Evolutionary conservation across 1,140 invertebrate species (phyloP), one percentile per base, ranked within the genome.

Genomic region (Drosophila nannoptera): DNA sequence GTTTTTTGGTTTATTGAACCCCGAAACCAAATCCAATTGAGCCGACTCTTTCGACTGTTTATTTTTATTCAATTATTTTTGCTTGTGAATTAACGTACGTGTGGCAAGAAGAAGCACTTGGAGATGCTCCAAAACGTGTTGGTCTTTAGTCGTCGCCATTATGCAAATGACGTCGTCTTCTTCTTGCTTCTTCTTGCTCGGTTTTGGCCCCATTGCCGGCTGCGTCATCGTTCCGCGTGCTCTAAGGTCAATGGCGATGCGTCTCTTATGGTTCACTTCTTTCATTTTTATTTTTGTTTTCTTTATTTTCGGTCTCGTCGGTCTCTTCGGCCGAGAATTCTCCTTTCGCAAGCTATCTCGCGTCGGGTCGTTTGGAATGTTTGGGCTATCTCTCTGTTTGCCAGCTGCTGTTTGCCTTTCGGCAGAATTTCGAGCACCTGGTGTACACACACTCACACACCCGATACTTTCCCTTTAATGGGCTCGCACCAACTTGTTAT

Each of bases 101-200:
- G 31, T 33, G 60, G 46, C 42, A 61, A 40, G 35, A 65, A 66
- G 64, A 33, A 53, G 50, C 42, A 77, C 54, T 81, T 74, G 69
- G 65, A 66, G 61, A 64, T 42, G 78, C 76, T 76, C 63, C 73
- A 71, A 49, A 66, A 33, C 32, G 52, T 43, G 56, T 12, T 72
- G 59, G 54, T 68, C 73, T 67, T 69, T 69, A 69, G 45, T 69
- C 66, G 77, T 84, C 76, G 74, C 81, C 73, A 86, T 84, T 66
- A 84, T 84, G 69, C 81, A 86, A 86, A 86, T 86, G 69, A 68
- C 73, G 58, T 65, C 43, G 59, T 40, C 40, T 49, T 49, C 40
- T 61, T 33, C 5, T 38, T 43, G 5, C 40, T 49, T 49, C 40
- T 61, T 33, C 5, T 38, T 43, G 5, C 22, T 43, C 40, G 7